Evolutionary conservation across 2,797 vertebrate genomes (phyloP), one percentile per base, ranked within the genome.

Genomic region (Notoglanidium macrostoma): DNA sequence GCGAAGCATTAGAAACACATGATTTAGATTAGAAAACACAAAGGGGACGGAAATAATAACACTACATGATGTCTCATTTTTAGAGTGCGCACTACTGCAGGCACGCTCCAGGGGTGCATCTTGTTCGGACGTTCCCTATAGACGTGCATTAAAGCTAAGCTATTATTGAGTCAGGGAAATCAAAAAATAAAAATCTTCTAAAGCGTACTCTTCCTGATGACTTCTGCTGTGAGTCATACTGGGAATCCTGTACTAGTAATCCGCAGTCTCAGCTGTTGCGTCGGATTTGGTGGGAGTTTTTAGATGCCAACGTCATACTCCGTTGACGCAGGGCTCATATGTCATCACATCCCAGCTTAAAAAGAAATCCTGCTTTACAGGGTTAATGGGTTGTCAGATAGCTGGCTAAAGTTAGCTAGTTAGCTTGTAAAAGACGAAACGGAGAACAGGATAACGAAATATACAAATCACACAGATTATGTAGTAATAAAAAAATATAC

Each of bases 1-100:
- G 32, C 23, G 3, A 55, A 61, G 35, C 68, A 61, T 74, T 84
- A 73, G 23, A 84, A 61, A 74, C 51, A 21, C 51, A 85, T 46
- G 26, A 51, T 67, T 67, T n/a, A 51, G 74, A 10, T 1, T 19
- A 2, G 17, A n/a, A 78, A 78, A 78, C 76, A 44, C 19, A 72
- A 44, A 72, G 8, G 19, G 35, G 29, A 67, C 4, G 29, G 12
- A 67, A 12, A 67, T 29, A 67, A 15, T 32, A 67, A 67, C 1
- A 5, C 65, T 15, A 67, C 65, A 6, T 0, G 0, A 29, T 65
- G 29, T 65, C 67, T 40, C 17, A 40, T 65, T 65, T 70, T 8
- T 65, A 65, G n/a, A 29, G 63, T 67, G 29, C 17, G 29, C 65
- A 67, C 29, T 15, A 67, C 65, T 67, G 12, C 65, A 32, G 29